Conservation (phyloP, 2,888 invertebrate species). For the Drosophila putrida region DNA sequence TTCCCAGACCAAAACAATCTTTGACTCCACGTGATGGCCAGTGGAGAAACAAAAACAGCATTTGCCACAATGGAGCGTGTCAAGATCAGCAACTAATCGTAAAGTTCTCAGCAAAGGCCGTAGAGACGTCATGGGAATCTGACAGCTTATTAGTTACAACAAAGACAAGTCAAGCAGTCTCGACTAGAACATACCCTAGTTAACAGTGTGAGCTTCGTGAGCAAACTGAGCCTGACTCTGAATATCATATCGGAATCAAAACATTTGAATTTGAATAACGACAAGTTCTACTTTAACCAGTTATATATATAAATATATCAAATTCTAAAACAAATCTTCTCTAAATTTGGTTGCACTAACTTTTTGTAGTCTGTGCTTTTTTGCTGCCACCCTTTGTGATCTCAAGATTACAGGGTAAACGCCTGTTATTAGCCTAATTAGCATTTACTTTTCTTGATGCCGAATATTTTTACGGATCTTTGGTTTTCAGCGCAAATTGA, state of each 20-base stretch:
- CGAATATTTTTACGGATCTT: slow-evolving; percentile 61
- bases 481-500: slow-evolving; percentile 65
- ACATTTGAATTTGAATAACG: too few species aligned
- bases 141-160: slow-evolving; percentile 7
- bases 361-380: too few species aligned
- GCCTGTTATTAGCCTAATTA: slow-evolving; percentile 38
- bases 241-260: too few species aligned
- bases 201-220: too few species aligned
- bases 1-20: neutral
- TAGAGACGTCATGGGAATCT: slow-evolving; percentile 3
- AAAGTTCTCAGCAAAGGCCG: slow-evolving; percentile 29
- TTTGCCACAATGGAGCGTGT: slow-evolving; percentile 42
- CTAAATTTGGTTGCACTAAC: too few species aligned
- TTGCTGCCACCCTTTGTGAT: neutral
- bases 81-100: slow-evolving; percentile 41
- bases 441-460: slow-evolving; percentile 39
- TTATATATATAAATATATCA: too few species aligned
- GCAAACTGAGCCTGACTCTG: too few species aligned
- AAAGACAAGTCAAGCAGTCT: neutral
- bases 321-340: too few species aligned
- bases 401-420: slow-evolving; percentile 27
- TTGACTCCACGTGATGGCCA: neutral
- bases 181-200: slow-evolving; percentile 1
- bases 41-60: slow-evolving; percentile 23
- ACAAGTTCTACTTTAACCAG: too few species aligned